Base-by-base conservation (phyloP, 2,888 invertebrate species). In the Allolobophora icterica region DNA sequence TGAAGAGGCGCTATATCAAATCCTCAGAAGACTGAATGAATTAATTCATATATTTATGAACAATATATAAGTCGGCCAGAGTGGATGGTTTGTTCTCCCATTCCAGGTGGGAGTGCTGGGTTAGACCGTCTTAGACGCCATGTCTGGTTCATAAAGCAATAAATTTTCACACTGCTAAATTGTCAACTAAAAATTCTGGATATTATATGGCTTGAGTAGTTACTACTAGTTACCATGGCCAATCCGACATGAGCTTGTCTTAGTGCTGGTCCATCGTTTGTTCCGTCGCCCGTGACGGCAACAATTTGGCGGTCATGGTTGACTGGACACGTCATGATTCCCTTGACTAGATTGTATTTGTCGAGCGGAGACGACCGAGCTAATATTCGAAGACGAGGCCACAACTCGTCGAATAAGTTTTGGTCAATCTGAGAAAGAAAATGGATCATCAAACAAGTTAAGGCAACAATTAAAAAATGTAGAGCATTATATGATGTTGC, bases 221-320 rank as follows among this genome's bases (percentile, higher is more conserved):
- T 91, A 91, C 91, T 89, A 91, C 89, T 84, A 38, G 19, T 34
- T 91, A 91, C 91, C 91, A 91, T 91, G 40, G 89, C 87, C 24
- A 91, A 33, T 40, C 91, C 91, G n/a, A 91, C 91, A 83, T 91
- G 91, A 89, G 91, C 91, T 30, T 89, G 89, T 58, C 89, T 91
- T 38, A 91, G 89, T 17, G 91, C 91, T n/a, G 91, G 91, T 38
- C 83, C 91, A 45, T 91, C 91, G 35, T 91, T 91, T 35, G 91
- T 91, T 89, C 91, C 91, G 71, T 91, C 91, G 11, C 91, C 91
- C 17, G 91, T 91, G 34, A 91, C 91, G 30, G 91, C 91, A 35
- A 91, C 91, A 11, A 91, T 89, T 42, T 91, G 71, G 33, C 58
- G 87, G 71, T 89, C n/a, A 21, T 35, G 34, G 35, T 40, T 30